Base-by-base conservation (phyloP, 2,113 vertebrate genomes). In the Callospermophilus lateralis region DNA sequence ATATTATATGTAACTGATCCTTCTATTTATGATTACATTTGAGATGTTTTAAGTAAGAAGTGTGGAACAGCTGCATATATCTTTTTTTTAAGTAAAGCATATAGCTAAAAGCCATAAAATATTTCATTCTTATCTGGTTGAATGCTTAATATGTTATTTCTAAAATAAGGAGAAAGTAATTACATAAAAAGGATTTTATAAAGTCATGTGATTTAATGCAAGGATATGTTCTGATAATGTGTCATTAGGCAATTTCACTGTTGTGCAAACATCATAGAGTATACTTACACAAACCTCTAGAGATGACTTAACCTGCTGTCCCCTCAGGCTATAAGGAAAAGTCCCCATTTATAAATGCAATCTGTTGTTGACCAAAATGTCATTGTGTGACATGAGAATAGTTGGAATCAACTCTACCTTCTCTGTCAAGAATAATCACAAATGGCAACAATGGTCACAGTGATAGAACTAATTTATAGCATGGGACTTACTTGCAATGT, bases 31-130 rank as follows among this genome's bases (percentile, higher is more conserved):
- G 4, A 93, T 48, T 98, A 85, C 55, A 6, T 20, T 88, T 8
- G 84, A 95, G 63, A 0, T 90, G 81, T 16, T 80, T 89, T 48
- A 79, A 96, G 39, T 48, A 89, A 28, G 58, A 30, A 10, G 3
- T 1, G 16, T 73, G 2, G 4, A 94, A 51, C 39, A 65, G 42
- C 20, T 63, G 12, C 0, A n/a, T 58, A 19, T 89, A 30, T 28
- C 22, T 15, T 67, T 55, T 88, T 28, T 45, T 30, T 12, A 89
- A 24, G 63, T 30, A 15, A 89, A 24, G 63, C 68, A 55, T 9
- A 77, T 37, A n/a, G 68, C 87, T 88, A 51, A 97, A 91, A 85
- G 48, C 8, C 61, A 92, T 13, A 61, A 81, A 55, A n/a, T 78
- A 19, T 8, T 34, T 51, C 15, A 93, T 74, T 80, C 32, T 95